A percentile compares a stretch with the other conserved stretches of the same genome.
Evolutionary conservation across 2,888 invertebrate species (phyloP).

Genomic region (Cantharis nigra): DNA sequence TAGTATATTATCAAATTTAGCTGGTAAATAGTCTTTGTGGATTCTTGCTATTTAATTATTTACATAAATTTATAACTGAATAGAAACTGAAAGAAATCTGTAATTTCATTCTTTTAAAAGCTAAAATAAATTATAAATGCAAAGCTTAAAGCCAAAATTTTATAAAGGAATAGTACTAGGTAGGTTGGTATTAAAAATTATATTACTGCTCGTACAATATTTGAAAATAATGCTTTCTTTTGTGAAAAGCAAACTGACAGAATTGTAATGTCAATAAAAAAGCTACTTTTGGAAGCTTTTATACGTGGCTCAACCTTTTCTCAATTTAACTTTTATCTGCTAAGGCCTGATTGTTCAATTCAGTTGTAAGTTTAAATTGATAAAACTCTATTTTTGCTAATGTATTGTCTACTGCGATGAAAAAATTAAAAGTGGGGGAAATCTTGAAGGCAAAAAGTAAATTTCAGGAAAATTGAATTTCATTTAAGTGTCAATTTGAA

Average conservation of each 20-base stretch:
- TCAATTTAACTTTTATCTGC: neutral
- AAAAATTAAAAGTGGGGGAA: neutral
- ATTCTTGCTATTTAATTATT: too few relatives aligned
- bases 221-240: neutral
- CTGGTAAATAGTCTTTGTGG: too few relatives aligned
- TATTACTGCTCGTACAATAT: neutral
- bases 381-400: neutral
- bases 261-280: neutral
- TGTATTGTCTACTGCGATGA: neutral
- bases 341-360: neutral
- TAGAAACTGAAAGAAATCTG: too few relatives aligned
- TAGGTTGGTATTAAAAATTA: neutral
- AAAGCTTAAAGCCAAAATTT: too few relatives aligned
- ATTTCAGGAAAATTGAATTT: neutral
- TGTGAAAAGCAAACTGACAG: neutral
- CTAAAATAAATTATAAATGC: too few relatives aligned
- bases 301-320: neutral
- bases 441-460: neutral
- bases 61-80: too few relatives aligned
- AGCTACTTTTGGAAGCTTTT: neutral
- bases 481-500: neutral
- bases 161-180: neutral
- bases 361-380: neutral
- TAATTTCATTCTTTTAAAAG: too few relatives aligned
- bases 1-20: too few relatives aligned